Evolutionary conservation across 2,113 vertebrate genomes (phyloP), one percentile per base, ranked within the genome.

Genomic region (Sclerurus mexicanus): DNA sequence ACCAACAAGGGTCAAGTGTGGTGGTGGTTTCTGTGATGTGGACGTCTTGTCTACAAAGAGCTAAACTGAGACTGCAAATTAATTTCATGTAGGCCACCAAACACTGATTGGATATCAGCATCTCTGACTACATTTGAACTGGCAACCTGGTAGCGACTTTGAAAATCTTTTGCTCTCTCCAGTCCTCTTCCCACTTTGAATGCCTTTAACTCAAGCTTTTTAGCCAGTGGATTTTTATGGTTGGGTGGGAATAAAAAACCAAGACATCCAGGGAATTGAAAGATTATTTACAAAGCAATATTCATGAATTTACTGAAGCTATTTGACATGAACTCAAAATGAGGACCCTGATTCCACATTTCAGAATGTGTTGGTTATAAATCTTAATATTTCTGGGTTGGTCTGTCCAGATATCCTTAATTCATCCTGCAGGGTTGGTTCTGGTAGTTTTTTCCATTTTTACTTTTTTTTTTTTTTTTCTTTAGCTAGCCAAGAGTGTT

Each of bases 1-100:
- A 77, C 93, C 90, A 95, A 76, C 50, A 91, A 96, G 79, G 94
- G 94, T 90, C 93, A 96, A 95, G 93, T 93, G 88, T 95, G 89
- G 93, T 95, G 86, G 85, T 94, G 86, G 89, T 93, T 96, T 95
- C 94, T 96, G 86, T 93, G 89, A 97, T 92, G 96, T 91, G 89
- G 93, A 91, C 89, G 1, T 63, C 90, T 93, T 91, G 84, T 89
- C 94, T 95, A 40, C 85, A 80, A 83, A 85, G 72, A 63, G 55
- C 40, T 89, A 50, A 83, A 80, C 78, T 7, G 53, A 79, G 83
- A 95, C 66, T 87, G 93, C 39, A 71, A 66, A 80, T 96, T 94
- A 60, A 62, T 95, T 96, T 95, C 71, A 82, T 83, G 78, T 49
- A 95, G 90, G 93, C 77, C 53, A 78, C 80, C 76, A 94, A 90